Conservation (phyloP, 2,113 vertebrate genomes). For the Gallinago jamesoni region DNA sequence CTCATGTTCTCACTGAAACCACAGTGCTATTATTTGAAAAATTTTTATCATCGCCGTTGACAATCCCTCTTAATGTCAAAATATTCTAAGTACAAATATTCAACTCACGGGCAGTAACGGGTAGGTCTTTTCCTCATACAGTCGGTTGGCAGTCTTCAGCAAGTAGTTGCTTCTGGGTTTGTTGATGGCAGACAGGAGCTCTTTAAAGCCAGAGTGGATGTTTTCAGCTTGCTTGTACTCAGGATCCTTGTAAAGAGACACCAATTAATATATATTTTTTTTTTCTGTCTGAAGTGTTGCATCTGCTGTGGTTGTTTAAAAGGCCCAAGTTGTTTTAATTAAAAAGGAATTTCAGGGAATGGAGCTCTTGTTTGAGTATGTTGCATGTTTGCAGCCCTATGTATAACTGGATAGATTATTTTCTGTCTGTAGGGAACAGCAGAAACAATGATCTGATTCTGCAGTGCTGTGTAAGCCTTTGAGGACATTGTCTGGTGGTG, state of each 20-base stretch:
- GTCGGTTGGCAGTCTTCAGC: conserved; percentile 63
- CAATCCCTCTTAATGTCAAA: neutral
- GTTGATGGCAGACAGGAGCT: conserved; percentile 50
- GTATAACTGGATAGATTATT: neutral
- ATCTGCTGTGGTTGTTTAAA: neutral
- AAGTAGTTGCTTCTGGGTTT: conserved; percentile 42
- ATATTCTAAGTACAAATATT: neutral
- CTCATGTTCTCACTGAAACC: neutral
- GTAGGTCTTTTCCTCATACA: conserved; percentile 68
- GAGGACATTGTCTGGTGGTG: neutral
- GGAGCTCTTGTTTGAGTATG: neutral
- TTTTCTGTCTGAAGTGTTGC: neutral
- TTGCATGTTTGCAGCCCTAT: neutral
- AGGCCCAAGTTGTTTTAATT: neutral
- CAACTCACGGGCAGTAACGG: conserved; percentile 48
- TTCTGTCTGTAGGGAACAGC: neutral
- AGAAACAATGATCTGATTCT: neutral
- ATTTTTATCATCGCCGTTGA: neutral
- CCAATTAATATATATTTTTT: neutral
- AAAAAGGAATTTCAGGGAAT: neutral
- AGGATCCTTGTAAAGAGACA: conserved; percentile 56
- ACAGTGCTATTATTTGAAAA: neutral
- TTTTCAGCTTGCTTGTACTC: neutral
- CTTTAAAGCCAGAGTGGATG: conserved; percentile 53
- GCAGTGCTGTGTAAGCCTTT: neutral